Conservation (phyloP, 2,888 invertebrate genomes). For the Oscheius sp. region DNA sequence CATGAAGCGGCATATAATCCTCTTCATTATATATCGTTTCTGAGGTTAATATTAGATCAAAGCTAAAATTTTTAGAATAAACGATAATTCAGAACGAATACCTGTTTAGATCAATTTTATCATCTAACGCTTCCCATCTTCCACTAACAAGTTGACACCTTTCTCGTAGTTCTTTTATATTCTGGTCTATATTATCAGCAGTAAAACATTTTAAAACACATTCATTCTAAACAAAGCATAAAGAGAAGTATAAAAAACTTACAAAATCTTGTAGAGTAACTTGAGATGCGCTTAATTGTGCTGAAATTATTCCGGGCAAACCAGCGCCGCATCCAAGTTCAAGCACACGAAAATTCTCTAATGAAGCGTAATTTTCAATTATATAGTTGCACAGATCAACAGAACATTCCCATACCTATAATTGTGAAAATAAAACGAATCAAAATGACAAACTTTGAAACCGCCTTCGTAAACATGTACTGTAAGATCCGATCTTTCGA, state of each 20-base stretch:
- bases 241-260: conserved; percentile 77
- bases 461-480: conserved; percentile 80
- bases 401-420: conserved; percentile 86
- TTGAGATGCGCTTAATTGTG: conserved; percentile 79
- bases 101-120: conserved; percentile 9
- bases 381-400: conserved; percentile 84
- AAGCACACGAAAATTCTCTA: conserved; percentile 78
- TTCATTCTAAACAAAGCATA: conserved; percentile 73
- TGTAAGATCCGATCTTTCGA: conserved; percentile 58
- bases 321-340: conserved; percentile 94
- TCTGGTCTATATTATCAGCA: conserved; percentile 46
- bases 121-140: conserved; percentile 19
- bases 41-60: conserved; percentile 88
- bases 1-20: conserved; percentile 84
- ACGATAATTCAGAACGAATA: background rate
- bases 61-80: conserved; percentile 76
- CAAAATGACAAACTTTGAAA: conserved; percentile 80
- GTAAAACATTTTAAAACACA: conserved; percentile 64
- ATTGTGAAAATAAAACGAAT: background rate
- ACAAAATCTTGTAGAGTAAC: conserved; percentile 95
- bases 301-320: conserved; percentile 85
- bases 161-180: conserved; percentile 38
- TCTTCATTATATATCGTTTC: conserved; percentile 88
- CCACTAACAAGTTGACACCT: conserved; percentile 27
- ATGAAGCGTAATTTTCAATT: conserved; percentile 74